These are phyloP conservation scores for Epizoanthus ramosus DNA, from an alignment of 92 coral and sea anemone genomes.

Conservation along the genomic window DNA sequence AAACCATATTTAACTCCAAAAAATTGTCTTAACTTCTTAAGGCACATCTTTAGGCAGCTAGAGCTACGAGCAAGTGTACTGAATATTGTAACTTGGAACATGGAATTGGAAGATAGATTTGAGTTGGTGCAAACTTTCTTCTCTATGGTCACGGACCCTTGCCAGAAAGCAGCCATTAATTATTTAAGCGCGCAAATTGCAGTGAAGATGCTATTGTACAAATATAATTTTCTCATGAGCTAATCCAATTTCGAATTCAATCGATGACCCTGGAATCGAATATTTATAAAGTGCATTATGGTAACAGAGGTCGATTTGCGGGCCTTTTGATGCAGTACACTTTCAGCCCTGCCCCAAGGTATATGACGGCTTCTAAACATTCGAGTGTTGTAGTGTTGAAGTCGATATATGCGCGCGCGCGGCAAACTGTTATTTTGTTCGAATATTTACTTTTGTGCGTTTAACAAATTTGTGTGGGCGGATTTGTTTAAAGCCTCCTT, in stretches of 20 bases:
- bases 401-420: constrained; percentile 28
- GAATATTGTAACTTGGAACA: neutral
- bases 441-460: constrained; percentile 19
- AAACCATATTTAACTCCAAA: neutral
- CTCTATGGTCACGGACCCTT: constrained; percentile 31
- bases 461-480: constrained; percentile 19
- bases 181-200: constrained; percentile 12
- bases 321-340: neutral
- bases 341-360: neutral
- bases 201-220: constrained; percentile 24
- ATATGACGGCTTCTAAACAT: neutral
- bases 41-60: too few relatives aligned
- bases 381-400: neutral
- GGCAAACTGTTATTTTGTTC: constrained; percentile 11
- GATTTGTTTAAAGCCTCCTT: neutral
- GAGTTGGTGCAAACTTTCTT: constrained; percentile 4
- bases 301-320: neutral
- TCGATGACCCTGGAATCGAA: neutral
- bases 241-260: constrained; percentile 8
- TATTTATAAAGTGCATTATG: neutral
- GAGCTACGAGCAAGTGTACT: neutral
- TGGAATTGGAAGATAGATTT: constrained; percentile 11
- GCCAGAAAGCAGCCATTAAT: constrained; percentile 37
- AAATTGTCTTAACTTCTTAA: neutral
- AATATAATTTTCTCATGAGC: constrained; percentile 21